Conservation (phyloP, 1,140 invertebrate genomes). For the Lepidurus packardi region DNA sequence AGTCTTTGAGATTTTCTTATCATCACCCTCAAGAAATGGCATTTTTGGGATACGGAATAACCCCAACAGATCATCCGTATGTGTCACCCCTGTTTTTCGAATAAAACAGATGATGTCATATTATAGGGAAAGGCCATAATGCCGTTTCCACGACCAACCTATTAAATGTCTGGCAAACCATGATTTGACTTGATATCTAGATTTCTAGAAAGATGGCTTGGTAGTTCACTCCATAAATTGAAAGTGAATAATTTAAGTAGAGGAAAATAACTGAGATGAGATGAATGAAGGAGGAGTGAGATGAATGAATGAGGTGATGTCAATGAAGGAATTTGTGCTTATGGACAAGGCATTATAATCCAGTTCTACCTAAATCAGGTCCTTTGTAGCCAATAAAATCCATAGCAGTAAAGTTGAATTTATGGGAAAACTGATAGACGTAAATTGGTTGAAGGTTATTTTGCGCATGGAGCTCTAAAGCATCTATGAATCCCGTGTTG, state of each 20-base stretch:
- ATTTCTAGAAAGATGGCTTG: too few species aligned
- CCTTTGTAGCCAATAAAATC: not conserved
- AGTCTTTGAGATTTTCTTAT: constrained; percentile 20
- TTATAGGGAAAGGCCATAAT: not conserved
- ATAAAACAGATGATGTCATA: not conserved
- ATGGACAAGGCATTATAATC: not conserved
- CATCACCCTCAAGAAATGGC: not conserved
- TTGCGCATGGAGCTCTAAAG: not conserved
- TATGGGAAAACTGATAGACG: constrained; percentile 9
- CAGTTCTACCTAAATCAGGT: not conserved
- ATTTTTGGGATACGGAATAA: not conserved
- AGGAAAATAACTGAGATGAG: too few species aligned
- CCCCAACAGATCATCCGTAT: constrained; percentile 17
- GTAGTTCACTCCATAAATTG: too few species aligned
- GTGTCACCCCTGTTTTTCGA: not conserved
- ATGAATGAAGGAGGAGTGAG: too few species aligned
- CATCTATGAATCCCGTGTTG: not conserved
- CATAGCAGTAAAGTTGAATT: not conserved
- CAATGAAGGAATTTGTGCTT: not conserved
- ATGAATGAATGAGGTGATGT: too few species aligned
- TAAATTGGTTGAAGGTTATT: not conserved
- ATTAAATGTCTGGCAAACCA: too few species aligned
- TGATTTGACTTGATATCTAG: too few species aligned
- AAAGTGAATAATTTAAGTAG: too few species aligned
- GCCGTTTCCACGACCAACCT: not conserved